Evolutionary conservation across 2,113 vertebrate species (phyloP).

Genomic region (Phocoena sinus): DNA sequence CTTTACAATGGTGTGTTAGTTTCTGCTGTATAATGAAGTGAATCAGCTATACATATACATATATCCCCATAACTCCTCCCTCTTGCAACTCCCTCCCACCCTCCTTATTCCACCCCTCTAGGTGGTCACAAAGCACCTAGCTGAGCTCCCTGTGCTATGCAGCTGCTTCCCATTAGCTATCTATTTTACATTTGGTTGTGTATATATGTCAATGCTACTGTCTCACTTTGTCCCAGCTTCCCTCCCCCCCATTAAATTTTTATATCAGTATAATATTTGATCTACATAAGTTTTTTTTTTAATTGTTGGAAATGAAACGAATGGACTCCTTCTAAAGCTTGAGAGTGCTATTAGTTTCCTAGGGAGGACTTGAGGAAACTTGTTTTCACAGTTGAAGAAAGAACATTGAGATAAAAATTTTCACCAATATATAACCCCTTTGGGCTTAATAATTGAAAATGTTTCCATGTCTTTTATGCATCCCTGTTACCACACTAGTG

Average conservation of each 20-base stretch:
- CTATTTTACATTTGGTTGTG: no score
- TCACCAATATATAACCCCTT: neutral
- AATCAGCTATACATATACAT: no score
- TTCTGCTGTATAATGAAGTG: no score
- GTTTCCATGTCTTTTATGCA: neutral
- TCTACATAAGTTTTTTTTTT: neutral
- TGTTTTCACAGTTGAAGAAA: constrained; percentile 14
- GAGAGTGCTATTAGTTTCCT: neutral
- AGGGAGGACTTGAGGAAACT: neutral
- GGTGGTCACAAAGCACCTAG: no score
- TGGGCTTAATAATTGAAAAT: neutral
- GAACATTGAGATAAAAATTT: neutral
- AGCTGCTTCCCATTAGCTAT: no score
- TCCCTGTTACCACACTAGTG: neutral
- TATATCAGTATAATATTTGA: neutral
- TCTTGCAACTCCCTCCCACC: no score
- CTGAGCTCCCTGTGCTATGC: no score
- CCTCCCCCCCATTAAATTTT: neutral
- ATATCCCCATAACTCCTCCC: no score
- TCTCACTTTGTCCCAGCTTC: no score
- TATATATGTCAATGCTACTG: no score
- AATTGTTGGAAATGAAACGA: constrained; percentile 8
- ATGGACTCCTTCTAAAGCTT: neutral
- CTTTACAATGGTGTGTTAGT: no score
- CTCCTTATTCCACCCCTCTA: no score